Base-by-base conservation (phyloP, 2,888 invertebrate species). In the Cataglyphis altisquamis region DNA sequence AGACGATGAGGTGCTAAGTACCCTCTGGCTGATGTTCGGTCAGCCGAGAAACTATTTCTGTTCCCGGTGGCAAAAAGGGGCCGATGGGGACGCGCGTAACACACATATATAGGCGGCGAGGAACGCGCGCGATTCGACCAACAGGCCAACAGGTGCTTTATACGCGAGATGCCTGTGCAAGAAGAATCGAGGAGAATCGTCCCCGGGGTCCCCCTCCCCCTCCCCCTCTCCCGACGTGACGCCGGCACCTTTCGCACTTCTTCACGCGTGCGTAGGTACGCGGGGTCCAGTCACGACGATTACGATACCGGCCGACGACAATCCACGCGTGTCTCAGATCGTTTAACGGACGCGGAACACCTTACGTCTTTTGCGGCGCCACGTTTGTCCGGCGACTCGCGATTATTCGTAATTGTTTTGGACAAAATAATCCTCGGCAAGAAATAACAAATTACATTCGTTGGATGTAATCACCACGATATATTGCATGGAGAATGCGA, bases 31-130 rank as follows among this genome's bases (percentile, higher is more conserved):
- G 87, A 85, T 86, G 87, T 81, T 90, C 88, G 90, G 86, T 89
- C 86, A 89, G 87, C 89, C 90, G 90, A 90, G 88, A 90, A 91
- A 91, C 90, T 91, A 91, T 90, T 91, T 90, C 88, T 87, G 89
- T 88, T 89, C 87, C 84, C 82, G 67, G 77, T 89, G 86, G 88
- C 90, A 89, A 90, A 90, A 90, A 90, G 87, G 70, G 70, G 67
- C 85, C 85, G 90, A 32, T 86, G 66, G 86, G 75, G 75, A 80
- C 81, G 84, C 87, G 77, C 86, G 85, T 87, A 86, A 88, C 88
- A 91, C 86, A 89, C 89, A 86, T 12, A 41, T 6, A 48, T 52
- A 52, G 81, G 82, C 45, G 81, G 82, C 45, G 85, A 87, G 86
- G 89, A 91, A 91, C 91, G 91, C 90, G 86, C 85, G 90, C 91